phyloP scores from a whole-genome alignment of 2,113 vertebrate genomes.

The Oreotragus oreotragus region DNA sequence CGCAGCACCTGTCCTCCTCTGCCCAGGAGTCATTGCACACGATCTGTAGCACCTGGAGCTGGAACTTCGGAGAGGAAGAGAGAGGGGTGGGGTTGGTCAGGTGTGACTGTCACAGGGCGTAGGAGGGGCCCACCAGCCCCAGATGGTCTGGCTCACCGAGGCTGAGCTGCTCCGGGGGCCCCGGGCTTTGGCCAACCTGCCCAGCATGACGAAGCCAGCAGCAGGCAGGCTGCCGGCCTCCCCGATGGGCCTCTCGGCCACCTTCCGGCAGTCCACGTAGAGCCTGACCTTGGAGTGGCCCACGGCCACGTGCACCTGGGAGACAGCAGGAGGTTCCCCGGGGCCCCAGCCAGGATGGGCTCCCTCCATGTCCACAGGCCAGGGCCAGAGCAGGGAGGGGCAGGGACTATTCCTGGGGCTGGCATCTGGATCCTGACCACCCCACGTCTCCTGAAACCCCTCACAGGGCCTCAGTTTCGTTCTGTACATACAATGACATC shows the following conservation, averaged over 20 bases:
- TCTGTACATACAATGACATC: not conserved
- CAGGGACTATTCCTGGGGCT: not conserved
- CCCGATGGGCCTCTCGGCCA: slow-evolving; percentile 84
- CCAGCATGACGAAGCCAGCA: slow-evolving; percentile 89
- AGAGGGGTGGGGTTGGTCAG: fast-evolving
- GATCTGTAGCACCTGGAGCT: slow-evolving; percentile 91
- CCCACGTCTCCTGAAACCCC: fast-evolving
- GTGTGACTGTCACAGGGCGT: fast-evolving
- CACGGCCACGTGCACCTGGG: slow-evolving; percentile 90
- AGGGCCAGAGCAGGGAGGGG: not conserved
- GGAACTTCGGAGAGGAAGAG: slow-evolving; percentile 80
- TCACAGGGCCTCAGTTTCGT: not conserved
- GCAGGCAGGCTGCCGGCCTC: slow-evolving; percentile 82
- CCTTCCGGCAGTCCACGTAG: slow-evolving; percentile 90
- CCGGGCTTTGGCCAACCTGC: slow-evolving; percentile 87
- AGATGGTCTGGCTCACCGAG: slow-evolving; percentile 72
- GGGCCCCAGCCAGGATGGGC: not conserved
- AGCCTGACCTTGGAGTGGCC: slow-evolving; percentile 87
- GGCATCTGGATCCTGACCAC: not conserved
- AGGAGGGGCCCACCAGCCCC: not conserved
- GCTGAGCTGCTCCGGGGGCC: slow-evolving; percentile 90
- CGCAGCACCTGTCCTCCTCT: slow-evolving; percentile 89
- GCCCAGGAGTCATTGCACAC: slow-evolving; percentile 88
- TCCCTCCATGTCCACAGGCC: not conserved
- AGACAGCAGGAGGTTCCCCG: not conserved